A percentile compares a stretch with the other conserved stretches of the same genome.
Evolutionary conservation across 2,797 vertebrate genomes (phyloP).

Genomic region (Sylvia borin): DNA sequence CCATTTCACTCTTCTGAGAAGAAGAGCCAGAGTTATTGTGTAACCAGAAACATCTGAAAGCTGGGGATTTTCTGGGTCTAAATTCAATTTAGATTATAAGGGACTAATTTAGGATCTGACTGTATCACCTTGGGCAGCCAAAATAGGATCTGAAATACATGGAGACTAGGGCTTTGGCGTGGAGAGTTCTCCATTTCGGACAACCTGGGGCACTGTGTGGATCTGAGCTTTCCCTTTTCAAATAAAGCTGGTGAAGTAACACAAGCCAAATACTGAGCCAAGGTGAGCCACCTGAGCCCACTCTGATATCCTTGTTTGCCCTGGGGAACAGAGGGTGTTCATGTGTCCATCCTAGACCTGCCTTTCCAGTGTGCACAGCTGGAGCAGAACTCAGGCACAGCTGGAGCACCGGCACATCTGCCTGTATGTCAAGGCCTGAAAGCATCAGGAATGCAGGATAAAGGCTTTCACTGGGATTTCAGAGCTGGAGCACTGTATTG

Average conservation of each 20-base stretch:
- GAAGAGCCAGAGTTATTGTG: constrained; percentile 68
- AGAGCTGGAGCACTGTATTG: rapidly evolving
- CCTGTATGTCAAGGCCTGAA: not conserved
- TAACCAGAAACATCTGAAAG: constrained; percentile 66
- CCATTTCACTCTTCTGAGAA: constrained; percentile 57
- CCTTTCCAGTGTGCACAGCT: not conserved
- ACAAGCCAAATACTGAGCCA: not conserved
- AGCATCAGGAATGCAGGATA: not conserved
- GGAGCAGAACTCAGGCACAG: not conserved
- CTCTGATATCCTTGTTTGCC: not conserved
- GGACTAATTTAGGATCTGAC: constrained; percentile 51
- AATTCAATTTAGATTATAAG: constrained; percentile 68
- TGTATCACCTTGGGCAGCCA: constrained; percentile 51
- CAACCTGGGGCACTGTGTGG: not conserved
- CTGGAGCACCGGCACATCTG: not conserved
- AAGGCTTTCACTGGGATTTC: not conserved
- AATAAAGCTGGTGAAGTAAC: not conserved
- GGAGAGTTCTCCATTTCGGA: not conserved
- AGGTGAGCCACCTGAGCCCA: not conserved
- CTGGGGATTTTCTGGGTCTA: constrained; percentile 59
- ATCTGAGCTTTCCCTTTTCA: not conserved
- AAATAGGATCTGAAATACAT: constrained; percentile 16
- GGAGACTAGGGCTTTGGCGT: not conserved
- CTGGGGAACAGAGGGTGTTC: rapidly evolving
- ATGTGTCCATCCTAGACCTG: not conserved